Base-by-base conservation (phyloP, 1,140 invertebrate species). In the Oreohelix idahoensis region DNA sequence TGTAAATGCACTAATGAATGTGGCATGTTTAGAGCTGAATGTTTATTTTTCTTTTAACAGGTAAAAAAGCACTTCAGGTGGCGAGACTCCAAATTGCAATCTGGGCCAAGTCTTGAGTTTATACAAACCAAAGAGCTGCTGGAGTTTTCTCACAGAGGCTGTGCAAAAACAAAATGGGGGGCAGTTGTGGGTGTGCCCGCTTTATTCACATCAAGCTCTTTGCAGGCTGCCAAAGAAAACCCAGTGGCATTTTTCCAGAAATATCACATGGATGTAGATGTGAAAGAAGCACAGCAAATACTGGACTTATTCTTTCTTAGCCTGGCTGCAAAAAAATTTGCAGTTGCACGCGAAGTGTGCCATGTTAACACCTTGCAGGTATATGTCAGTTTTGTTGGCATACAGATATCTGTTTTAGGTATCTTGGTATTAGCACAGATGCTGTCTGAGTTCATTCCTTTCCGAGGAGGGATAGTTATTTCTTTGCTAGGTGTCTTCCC, bases 311-410 rank as follows among this genome's bases (percentile, higher is more conserved):
- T 79, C 36, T 2, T 4, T 13, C 39, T 79, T 0, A 79, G 77
- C 29, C 15, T 2, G 66, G 53, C 32, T 42, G 77, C 77, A 5
- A 79, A 66, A 29, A 79, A 79, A 69, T 79, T 63, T 79, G 77
- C 77, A 23, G 13, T 79, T 26, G 77, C 77, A 1, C 51, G n/a
- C 42, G 77, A 79, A 66, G 66, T 79, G 51, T 63, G 58, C 32
- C 49, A 53, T 49, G 45, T 29, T 36, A 53, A 53, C 15, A 32
- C 75, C 2, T 23, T 26, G 23, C 45, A 58, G 8, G 13, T 77
- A 0, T 29, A 29, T 36, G 15, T 53, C 75, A 77, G 29, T 45
- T 29, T 45, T 20, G 2, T 53, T 17, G 38, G 1, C 17, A 26
- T 74, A 49, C 26, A n/a, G 1, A 8, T 42, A 15, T 39, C 71